These are phyloP conservation scores for Plutomurus gul DNA, from an alignment of 1,140 invertebrate genomes.

Conservation along the genomic window DNA sequence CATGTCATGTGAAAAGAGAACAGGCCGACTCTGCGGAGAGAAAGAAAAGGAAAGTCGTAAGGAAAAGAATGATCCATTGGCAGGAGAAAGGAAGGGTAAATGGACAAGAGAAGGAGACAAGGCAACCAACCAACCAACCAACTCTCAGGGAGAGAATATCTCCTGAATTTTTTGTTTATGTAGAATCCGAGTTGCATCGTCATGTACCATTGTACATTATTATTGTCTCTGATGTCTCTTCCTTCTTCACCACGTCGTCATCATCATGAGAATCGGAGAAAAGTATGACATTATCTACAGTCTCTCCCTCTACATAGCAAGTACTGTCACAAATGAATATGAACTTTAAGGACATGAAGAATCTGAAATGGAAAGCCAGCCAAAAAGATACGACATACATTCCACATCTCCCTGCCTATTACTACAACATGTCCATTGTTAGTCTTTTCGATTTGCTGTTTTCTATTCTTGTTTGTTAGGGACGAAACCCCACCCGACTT, in stretches of 20 bases:
- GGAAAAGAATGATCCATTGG: slow-evolving; percentile 10
- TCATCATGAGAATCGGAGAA: background rate
- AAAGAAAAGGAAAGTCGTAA: slow-evolving; percentile 4
- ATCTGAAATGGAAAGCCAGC: background rate
- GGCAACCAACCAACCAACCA: too few species aligned
- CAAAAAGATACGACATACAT: background rate
- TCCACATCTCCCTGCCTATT: background rate
- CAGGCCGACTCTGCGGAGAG: background rate
- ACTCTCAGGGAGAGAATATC: background rate
- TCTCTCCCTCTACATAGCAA: too few species aligned
- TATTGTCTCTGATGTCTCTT: slow-evolving; percentile 8
- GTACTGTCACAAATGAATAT: slow-evolving; percentile 17
- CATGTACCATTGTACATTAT: slow-evolving; percentile 18
- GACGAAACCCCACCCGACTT: too few species aligned
- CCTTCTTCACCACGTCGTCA: slow-evolving; percentile 19
- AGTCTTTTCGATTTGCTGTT: too few species aligned
- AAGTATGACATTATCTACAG: slow-evolving; percentile 19
- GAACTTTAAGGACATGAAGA: slow-evolving; percentile 21
- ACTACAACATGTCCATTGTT: too few species aligned
- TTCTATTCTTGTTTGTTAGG: too few species aligned
- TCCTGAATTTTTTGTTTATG: background rate
- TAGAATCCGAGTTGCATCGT: background rate
- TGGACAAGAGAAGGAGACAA: background rate
- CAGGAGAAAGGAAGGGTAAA: background rate
- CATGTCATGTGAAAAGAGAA: background rate